phyloP scores from a whole-genome alignment of 2,797 vertebrate species.

The Schizopygopsis pylzovi region DNA sequence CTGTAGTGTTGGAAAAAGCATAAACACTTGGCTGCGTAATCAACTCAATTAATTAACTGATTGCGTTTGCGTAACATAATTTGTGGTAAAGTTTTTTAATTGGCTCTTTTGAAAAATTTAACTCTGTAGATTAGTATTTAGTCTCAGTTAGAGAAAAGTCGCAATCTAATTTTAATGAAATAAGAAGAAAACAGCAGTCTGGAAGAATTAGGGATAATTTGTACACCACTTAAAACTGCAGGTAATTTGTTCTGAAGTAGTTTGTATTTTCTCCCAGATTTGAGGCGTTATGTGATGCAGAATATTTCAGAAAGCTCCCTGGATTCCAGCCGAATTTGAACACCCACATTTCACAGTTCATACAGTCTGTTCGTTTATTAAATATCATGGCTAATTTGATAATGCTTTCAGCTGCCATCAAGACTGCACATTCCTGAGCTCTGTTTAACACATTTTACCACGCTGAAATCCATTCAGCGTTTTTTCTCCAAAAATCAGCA shows the following conservation, averaged over 20 bases:
- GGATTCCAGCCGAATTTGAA: background rate
- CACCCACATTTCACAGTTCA: background rate
- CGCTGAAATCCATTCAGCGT: background rate
- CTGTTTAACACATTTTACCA: slow-evolving; percentile 2
- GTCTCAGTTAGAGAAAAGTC: background rate
- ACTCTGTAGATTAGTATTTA: background rate
- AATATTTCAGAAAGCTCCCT: background rate
- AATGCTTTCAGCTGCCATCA: background rate
- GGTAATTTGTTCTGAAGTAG: slow-evolving; percentile 1
- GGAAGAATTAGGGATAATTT: background rate
- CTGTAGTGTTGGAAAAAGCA: background rate
- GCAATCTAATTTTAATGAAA: background rate
- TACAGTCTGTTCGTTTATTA: slow-evolving; percentile 6
- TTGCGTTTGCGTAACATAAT: background rate
- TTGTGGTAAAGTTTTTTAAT: background rate
- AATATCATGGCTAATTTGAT: slow-evolving; percentile 18
- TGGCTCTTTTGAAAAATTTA: background rate
- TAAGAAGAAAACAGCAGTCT: background rate
- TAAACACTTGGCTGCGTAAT: background rate
- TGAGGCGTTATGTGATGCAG: slow-evolving; percentile 6
- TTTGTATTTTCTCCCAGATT: slow-evolving; percentile 2
- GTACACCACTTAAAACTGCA: background rate
- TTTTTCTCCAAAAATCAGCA: background rate
- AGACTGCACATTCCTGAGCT: too few species aligned
- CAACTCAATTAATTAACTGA: background rate